Percentiles rank a stretch among this genome's conserved stretches.
Conservation (phyloP, 2,797 vertebrate species). For the Spinus olivaceus region DNA sequence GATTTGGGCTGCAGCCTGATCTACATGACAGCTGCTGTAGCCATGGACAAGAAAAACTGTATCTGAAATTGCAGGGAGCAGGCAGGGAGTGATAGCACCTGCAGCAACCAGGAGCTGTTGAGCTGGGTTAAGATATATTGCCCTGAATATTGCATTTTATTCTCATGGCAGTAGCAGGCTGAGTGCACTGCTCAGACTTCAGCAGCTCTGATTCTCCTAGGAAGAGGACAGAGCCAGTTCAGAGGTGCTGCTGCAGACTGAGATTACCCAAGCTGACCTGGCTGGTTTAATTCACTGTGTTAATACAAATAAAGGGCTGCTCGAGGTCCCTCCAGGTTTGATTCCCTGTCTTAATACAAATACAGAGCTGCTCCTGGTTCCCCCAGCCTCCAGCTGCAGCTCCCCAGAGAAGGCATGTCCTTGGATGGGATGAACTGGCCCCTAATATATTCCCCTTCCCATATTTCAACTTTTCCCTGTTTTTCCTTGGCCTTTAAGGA, state of each 20-base stretch:
- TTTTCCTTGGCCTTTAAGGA: neutral
- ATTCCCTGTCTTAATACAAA: neutral
- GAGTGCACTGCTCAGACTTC: neutral
- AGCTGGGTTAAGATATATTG: neutral
- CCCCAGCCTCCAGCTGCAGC: neutral
- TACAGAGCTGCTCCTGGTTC: neutral
- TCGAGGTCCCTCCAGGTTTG: neutral
- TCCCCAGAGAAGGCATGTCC: neutral
- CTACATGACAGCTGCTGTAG: constrained; percentile 21
- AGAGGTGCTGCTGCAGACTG: neutral
- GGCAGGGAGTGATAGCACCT: neutral
- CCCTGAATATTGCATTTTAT: neutral
- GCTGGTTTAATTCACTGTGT: neutral
- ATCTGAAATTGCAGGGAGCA: neutral
- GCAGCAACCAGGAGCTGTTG: neutral
- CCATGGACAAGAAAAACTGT: neutral
- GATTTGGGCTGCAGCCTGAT: constrained; percentile 14
- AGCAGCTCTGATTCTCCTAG: neutral
- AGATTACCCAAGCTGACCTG: neutral
- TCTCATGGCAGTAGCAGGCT: neutral
- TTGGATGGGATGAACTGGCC: neutral
- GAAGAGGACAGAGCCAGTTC: neutral
- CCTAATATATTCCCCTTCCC: neutral
- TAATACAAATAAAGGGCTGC: neutral
- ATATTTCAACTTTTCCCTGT: neutral